Conservation (phyloP, 2,113 vertebrate species). For the Calidris pygmaea region DNA sequence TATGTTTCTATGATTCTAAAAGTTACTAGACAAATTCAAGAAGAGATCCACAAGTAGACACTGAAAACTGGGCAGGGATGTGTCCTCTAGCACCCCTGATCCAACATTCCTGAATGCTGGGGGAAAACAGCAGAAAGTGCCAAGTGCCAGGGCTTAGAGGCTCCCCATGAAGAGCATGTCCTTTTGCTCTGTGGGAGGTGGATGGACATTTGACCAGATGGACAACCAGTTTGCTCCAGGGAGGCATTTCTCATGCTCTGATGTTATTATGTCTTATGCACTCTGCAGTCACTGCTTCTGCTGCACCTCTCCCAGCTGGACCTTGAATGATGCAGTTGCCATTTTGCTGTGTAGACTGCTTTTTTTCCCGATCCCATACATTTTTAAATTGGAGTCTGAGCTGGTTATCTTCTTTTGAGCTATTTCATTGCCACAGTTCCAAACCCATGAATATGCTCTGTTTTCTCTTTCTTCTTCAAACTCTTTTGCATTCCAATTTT, state of each 20-base stretch:
- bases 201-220: neutral
- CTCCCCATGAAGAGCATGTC: neutral
- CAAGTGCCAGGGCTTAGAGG: neutral
- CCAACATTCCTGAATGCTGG: neutral
- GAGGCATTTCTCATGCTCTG: neutral
- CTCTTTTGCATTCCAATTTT: conserved; percentile 22
- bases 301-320: neutral
- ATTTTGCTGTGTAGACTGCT: neutral
- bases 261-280: neutral
- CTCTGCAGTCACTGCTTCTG: neutral
- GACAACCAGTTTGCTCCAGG: neutral
- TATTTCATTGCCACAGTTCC: neutral
- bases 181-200: neutral
- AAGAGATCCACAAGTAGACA: neutral
- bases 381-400: conserved; percentile 19
- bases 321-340: neutral
- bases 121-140: neutral
- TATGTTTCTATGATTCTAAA: neutral
- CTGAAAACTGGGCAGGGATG: neutral
- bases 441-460: neutral
- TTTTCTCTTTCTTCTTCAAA: conserved; percentile 31
- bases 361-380: neutral
- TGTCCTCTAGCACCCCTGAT: neutral
- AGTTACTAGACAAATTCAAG: neutral
- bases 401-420: conserved; percentile 16